Evolutionary conservation across 2,113 vertebrate species (phyloP).

Genomic region (Ploceus nigricollis): DNA sequence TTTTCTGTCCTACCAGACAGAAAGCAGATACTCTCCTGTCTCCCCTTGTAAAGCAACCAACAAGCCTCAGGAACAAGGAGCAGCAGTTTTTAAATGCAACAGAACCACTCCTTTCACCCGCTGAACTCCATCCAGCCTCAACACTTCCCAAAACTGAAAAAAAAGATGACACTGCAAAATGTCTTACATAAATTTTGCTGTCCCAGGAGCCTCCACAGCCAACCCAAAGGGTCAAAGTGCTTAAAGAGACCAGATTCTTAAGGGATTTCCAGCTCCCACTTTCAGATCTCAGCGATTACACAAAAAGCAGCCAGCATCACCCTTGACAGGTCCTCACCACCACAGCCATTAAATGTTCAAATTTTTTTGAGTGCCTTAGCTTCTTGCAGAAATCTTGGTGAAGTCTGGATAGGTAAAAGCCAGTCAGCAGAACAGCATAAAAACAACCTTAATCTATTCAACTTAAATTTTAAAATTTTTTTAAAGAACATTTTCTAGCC

Average conservation of each 20-base stretch:
- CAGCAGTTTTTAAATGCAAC: background rate
- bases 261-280: background rate
- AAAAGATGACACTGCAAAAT: constrained; percentile 11
- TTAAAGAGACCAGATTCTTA: background rate
- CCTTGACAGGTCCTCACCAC: background rate
- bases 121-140: constrained; percentile 24
- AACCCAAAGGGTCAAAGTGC: constrained; percentile 13
- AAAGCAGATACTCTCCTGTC: background rate
- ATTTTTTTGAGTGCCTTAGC: background rate
- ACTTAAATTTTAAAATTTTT: background rate
- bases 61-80: background rate
- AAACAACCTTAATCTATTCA: background rate
- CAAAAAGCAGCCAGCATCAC: background rate
- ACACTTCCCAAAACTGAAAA: background rate
- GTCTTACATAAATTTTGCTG: background rate
- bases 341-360: background rate
- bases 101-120: background rate
- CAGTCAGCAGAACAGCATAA: background rate
- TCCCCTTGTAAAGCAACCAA: background rate
- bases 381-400: background rate
- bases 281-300: background rate
- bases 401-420: background rate
- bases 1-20: background rate
- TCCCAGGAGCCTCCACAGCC: background rate
- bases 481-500: background rate